Percentiles rank a stretch among this genome's conserved stretches.
Conservation (phyloP, 2,113 vertebrate species). For the Forbesichthys agassizii region DNA sequence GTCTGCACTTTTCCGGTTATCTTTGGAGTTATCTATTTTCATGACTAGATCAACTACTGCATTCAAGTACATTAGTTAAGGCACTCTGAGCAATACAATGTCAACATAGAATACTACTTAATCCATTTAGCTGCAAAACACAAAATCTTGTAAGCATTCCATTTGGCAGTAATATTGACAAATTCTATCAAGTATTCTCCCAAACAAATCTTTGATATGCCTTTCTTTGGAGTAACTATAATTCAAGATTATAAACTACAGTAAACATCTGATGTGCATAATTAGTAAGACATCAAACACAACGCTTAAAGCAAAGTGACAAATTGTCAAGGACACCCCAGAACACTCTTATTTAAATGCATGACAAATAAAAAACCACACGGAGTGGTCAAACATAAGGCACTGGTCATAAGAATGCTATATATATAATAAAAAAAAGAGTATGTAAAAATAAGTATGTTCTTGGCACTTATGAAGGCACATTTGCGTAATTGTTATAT, state of each 20-base stretch:
- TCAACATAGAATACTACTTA: conserved; percentile 1
- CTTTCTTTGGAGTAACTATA: conserved; percentile 43
- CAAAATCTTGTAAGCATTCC: background rate
- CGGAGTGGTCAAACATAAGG: too few relatives aligned
- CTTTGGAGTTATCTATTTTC: conserved; percentile 7
- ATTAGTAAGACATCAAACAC: conserved; percentile 30
- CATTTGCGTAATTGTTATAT: background rate
- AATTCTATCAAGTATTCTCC: conserved; percentile 56
- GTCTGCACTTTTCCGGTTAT: background rate
- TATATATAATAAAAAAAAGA: too few relatives aligned
- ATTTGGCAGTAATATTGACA: conserved; percentile 9
- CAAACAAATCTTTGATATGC: conserved; percentile 41
- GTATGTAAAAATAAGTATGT: too few relatives aligned
- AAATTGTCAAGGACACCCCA: conserved; percentile 15
- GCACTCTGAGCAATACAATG: conserved; percentile 33
- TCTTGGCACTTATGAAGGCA: too few relatives aligned
- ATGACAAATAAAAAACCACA: background rate
- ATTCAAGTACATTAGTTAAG: conserved; percentile 16
- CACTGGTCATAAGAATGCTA: too few relatives aligned
- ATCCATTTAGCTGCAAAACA: background rate
- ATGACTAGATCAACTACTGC: background rate
- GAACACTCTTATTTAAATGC: background rate
- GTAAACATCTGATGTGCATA: conserved; percentile 48
- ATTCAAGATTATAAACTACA: conserved; percentile 54
- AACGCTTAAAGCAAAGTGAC: conserved; percentile 16